These are phyloP conservation scores for Cloeon dipterum DNA, from an alignment of 2,888 invertebrate species.

Conservation along the genomic window DNA sequence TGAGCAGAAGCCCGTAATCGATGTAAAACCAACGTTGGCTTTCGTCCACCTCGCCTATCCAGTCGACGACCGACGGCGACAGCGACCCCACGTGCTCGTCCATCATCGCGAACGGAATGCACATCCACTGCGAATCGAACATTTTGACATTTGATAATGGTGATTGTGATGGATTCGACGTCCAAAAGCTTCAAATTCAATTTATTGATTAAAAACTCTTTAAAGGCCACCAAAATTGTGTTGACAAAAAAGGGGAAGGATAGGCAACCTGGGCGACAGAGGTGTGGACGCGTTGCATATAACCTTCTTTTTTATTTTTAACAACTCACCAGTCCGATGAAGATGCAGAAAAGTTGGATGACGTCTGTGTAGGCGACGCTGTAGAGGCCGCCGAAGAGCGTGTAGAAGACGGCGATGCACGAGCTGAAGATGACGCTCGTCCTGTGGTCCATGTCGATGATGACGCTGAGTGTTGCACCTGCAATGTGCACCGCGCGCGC, in stretches of 20 bases:
- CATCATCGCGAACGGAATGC: conserved; percentile 86
- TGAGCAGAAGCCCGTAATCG: conserved; percentile 67
- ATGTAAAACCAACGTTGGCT: conserved; percentile 58
- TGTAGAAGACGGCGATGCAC: conserved; percentile 91
- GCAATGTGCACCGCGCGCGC: too few relatives aligned
- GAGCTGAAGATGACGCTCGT: conserved; percentile 88
- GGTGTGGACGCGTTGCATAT: too few relatives aligned
- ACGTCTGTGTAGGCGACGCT: conserved; percentile 98
- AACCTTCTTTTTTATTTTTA: too few relatives aligned
- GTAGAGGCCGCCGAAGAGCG: conserved; percentile 91
- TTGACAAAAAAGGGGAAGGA: too few relatives aligned
- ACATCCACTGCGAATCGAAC: conserved; percentile 79
- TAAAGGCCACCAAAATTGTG: too few relatives aligned
- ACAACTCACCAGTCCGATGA: conserved; percentile 59
- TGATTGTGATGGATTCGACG: too few relatives aligned
- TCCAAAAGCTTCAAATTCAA: too few relatives aligned
- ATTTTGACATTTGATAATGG: too few relatives aligned
- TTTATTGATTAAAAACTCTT: too few relatives aligned
- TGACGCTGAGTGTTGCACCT: conserved; percentile 91
- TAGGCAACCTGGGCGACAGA: too few relatives aligned
- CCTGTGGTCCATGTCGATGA: conserved; percentile 85
- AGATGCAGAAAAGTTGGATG: conserved; percentile 93
- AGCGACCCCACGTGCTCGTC: conserved; percentile 64
- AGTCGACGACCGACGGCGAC: conserved; percentile 61
- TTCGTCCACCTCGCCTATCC: conserved; percentile 60